phyloP scores from a whole-genome alignment of 1,140 invertebrate genomes.

The Meloidogyne hapla region DNA sequence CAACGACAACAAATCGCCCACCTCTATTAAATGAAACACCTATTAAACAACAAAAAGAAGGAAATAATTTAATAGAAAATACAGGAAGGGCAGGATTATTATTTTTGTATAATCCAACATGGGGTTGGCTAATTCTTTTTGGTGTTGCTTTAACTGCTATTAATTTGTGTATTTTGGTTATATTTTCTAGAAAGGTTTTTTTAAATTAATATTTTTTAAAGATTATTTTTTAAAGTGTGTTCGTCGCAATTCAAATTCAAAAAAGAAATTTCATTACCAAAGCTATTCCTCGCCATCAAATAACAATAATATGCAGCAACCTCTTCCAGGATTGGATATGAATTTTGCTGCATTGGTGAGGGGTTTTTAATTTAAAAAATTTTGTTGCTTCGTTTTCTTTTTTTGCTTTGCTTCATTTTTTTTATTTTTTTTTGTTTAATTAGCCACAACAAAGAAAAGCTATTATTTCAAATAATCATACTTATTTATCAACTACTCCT shows the following conservation, averaged over 20 bases:
- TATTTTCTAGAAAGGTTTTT: constrained; percentile 44
- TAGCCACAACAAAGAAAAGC: not conserved
- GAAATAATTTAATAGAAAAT: not conserved
- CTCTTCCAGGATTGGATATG: constrained; percentile 14
- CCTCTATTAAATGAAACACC: not conserved
- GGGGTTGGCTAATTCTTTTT: constrained; percentile 34
- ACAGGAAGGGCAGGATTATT: not conserved
- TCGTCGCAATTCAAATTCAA: constrained; percentile 33
- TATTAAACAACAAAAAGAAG: not conserved
- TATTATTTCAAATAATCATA: not conserved
- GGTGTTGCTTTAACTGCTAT: constrained; percentile 39
- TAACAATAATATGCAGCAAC: not conserved
- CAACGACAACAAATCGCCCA: constrained; percentile 11
- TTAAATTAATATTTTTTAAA: not conserved
- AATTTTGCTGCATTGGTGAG: constrained; percentile 14
- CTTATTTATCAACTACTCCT: not conserved
- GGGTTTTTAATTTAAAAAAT: not conserved
- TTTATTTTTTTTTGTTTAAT: not conserved
- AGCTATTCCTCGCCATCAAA: constrained; percentile 44
- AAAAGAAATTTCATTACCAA: constrained; percentile 61
- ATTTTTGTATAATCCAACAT: constrained; percentile 22
- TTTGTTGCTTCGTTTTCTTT: not conserved
- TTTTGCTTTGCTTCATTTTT: not conserved
- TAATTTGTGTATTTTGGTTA: constrained; percentile 38
- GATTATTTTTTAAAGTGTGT: constrained; percentile 36